Conservation (phyloP, 1,140 invertebrate species). For the Monochamus saltuarius region DNA sequence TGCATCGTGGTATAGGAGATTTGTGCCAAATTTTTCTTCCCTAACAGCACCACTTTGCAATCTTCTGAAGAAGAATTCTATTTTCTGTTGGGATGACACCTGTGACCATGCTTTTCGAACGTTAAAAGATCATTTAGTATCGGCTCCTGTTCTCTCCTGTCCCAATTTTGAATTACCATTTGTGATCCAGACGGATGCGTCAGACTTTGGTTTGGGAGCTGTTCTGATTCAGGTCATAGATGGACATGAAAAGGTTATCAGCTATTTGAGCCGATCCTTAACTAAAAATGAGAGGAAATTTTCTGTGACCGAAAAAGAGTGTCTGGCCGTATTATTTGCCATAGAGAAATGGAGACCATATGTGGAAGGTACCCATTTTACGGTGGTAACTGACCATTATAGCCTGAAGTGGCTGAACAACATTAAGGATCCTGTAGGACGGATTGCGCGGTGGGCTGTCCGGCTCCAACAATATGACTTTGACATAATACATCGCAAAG, state of each 20-base stretch:
- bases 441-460: slow-evolving; percentile 52
- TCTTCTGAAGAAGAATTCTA: slow-evolving; percentile 42
- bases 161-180: slow-evolving; percentile 36
- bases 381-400: slow-evolving; percentile 50
- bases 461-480: slow-evolving; percentile 49
- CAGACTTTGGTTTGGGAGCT: slow-evolving; percentile 28
- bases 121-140: slow-evolving; percentile 26
- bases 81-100: slow-evolving; percentile 20
- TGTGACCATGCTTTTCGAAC: slow-evolving; percentile 25
- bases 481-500: slow-evolving; percentile 47
- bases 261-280: slow-evolving; percentile 32
- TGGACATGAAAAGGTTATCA: slow-evolving; percentile 28
- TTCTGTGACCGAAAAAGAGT: slow-evolving; percentile 53
- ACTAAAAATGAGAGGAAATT: slow-evolving; percentile 48
- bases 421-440: slow-evolving; percentile 47
- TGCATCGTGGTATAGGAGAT: slow-evolving; percentile 44
- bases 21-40: slow-evolving; percentile 48
- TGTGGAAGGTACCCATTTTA: background rate
- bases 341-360: slow-evolving; percentile 13
- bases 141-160: slow-evolving; percentile 31
- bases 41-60: slow-evolving; percentile 46
- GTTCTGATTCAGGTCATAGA: slow-evolving; percentile 32
- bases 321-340: slow-evolving; percentile 51
- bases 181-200: slow-evolving; percentile 28
- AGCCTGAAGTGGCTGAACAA: slow-evolving; percentile 51